Conservation (phyloP, 2,113 vertebrate genomes). For the Aplodontia rufa region DNA sequence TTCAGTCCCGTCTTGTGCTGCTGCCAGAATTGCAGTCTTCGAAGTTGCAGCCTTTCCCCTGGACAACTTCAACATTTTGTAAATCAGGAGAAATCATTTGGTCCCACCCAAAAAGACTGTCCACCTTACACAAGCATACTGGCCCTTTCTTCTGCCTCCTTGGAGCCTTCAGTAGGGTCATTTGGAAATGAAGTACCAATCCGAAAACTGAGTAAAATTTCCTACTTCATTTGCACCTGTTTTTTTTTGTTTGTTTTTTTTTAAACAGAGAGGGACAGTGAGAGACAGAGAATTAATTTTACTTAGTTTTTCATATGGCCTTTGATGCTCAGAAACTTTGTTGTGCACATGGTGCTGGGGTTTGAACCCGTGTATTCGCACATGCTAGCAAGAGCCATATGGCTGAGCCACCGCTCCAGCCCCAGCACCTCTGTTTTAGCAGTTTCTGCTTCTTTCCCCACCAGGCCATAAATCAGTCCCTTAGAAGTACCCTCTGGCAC, state of each 20-base stretch:
- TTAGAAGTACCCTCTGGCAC: not conserved
- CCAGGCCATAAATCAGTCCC: not conserved
- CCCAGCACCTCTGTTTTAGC: not conserved
- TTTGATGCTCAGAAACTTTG: too few relatives aligned
- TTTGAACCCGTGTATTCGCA: too few relatives aligned
- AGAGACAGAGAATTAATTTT: too few relatives aligned
- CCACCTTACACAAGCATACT: not conserved
- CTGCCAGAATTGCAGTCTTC: not conserved
- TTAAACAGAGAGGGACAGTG: too few relatives aligned
- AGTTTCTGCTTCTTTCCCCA: not conserved
- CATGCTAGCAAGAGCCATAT: too few relatives aligned
- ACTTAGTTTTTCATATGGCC: too few relatives aligned
- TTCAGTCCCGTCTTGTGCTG: not conserved
- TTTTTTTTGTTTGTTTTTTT: too few relatives aligned
- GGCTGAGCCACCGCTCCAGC: too few relatives aligned
- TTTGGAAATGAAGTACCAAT: not conserved
- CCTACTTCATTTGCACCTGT: not conserved
- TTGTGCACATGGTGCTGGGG: too few relatives aligned
- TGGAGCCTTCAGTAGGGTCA: not conserved
- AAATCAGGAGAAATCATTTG: not conserved
- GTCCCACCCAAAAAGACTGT: not conserved
- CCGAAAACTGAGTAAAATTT: not conserved
- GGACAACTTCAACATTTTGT: not conserved
- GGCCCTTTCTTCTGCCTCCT: not conserved
- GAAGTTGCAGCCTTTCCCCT: not conserved